A percentile compares a stretch with the other conserved stretches of the same genome.
Conservation (phyloP, 2,113 vertebrate genomes). For the Bettongia penicillata region DNA sequence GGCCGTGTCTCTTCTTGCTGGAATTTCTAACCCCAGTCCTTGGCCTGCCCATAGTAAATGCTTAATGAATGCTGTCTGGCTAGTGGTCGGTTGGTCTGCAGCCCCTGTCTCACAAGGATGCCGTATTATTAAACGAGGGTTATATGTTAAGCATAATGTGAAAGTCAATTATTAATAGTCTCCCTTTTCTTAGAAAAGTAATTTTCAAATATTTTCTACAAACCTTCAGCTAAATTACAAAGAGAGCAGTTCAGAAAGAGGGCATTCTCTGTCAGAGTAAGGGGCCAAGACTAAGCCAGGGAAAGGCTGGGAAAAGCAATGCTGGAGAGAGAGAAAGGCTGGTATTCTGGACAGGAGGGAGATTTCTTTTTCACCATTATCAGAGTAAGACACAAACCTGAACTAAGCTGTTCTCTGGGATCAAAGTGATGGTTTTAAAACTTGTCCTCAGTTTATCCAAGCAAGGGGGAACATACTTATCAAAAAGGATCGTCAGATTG, state of each 20-base stretch:
- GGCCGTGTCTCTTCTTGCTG: no score
- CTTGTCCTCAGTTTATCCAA: slow-evolving; percentile 80
- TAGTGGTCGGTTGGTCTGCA: no score
- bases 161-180: not conserved
- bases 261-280: not conserved
- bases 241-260: not conserved
- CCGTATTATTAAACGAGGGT: not conserved
- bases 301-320: not conserved
- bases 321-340: not conserved
- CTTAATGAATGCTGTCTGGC: not conserved
- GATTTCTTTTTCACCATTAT: not conserved
- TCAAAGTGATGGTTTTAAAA: slow-evolving; percentile 78
- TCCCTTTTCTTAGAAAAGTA: not conserved
- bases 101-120: not conserved
- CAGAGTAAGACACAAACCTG: slow-evolving; percentile 67
- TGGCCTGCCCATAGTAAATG: not conserved
- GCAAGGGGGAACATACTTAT: slow-evolving; percentile 79
- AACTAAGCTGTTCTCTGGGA: slow-evolving; percentile 88
- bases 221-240: no score
- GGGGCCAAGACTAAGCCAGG: not conserved
- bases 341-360: not conserved
- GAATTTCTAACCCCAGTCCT: not conserved
- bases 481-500: slow-evolving; percentile 82
- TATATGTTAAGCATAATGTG: not conserved
- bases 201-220: no score